Conservation (phyloP, 2,797 vertebrate species). For the Octomys mimax region DNA sequence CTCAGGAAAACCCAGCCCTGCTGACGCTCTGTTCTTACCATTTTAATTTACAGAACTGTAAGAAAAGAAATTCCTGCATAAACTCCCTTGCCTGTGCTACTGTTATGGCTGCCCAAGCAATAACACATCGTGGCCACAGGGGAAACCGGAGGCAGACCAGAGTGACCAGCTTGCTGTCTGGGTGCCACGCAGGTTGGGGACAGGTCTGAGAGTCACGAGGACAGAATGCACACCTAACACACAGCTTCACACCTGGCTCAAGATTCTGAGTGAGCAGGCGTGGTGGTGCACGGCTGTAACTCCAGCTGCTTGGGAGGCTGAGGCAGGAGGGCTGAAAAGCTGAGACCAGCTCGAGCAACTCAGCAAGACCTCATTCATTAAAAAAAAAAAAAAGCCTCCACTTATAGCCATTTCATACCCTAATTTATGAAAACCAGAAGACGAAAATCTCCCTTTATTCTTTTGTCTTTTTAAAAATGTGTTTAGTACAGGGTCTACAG, state of each 20-base stretch:
- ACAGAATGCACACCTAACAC: background rate
- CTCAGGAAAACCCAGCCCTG: background rate
- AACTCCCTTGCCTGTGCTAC: background rate
- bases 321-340: background rate
- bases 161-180: background rate
- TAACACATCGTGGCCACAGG: background rate
- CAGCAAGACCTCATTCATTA: background rate
- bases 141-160: background rate
- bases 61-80: background rate
- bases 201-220: background rate
- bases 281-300: background rate
- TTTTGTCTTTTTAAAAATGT: no score
- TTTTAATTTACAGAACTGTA: background rate
- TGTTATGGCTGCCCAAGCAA: background rate
- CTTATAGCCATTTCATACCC: background rate
- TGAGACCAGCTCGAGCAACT: background rate
- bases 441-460: background rate
- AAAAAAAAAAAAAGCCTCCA: background rate
- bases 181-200: background rate
- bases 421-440: slow-evolving; percentile 21
- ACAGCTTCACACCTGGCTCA: background rate
- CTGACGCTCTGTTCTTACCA: background rate
- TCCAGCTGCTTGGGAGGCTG: background rate
- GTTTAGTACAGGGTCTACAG: no score
- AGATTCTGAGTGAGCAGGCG: background rate